Conservation (phyloP, 23 tunicate species). For the Ciona savignyi region DNA sequence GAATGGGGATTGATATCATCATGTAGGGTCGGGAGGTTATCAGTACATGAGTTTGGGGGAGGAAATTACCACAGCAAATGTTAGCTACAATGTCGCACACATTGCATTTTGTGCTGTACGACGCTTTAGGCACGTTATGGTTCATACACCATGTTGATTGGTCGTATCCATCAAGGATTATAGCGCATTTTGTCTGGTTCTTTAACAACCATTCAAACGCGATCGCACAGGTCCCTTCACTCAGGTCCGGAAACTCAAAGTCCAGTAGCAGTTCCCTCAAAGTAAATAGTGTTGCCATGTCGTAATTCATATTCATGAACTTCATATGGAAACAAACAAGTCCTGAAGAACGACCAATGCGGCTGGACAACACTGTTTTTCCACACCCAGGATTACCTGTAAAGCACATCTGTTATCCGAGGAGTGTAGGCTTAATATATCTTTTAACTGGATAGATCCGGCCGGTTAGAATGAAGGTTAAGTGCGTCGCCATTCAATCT, state of each 20-base stretch:
- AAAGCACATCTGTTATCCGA: too few species aligned
- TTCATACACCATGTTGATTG: neutral
- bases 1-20: neutral
- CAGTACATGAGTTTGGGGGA: neutral
- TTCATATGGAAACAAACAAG: neutral
- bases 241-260: neutral
- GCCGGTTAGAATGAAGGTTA: too few species aligned
- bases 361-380: neutral
- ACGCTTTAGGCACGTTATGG: neutral
- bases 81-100: neutral
- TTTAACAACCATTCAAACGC: neutral
- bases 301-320: neutral
- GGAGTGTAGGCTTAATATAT: too few species aligned
- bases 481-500: too few species aligned
- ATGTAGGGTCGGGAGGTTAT: neutral
- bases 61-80: neutral
- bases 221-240: neutral
- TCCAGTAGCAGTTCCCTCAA: neutral
- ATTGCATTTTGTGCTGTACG: neutral
- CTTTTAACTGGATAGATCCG: too few species aligned
- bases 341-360: neutral
- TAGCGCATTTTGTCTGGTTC: neutral
- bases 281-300: neutral
- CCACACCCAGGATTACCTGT: neutral
- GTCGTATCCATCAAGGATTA: neutral